Evolutionary conservation across 2,113 vertebrate genomes (phyloP).

Genomic region (Phylloscopus whistleri): DNA sequence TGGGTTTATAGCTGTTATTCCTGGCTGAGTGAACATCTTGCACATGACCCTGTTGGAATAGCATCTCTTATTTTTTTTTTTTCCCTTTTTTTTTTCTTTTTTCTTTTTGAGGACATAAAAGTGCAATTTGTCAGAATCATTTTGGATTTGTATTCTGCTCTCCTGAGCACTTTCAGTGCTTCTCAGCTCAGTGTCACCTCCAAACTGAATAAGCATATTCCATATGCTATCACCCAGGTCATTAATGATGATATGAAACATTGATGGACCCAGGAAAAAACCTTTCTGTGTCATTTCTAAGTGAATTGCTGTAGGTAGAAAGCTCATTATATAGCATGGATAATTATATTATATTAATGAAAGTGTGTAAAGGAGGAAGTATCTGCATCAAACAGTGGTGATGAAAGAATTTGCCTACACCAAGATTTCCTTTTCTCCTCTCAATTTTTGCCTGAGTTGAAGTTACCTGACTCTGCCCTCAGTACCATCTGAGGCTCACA

Average conservation of each 20-base stretch:
- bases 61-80: not conserved
- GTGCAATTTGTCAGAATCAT: not conserved
- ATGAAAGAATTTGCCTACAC: not conserved
- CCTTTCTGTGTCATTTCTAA: not conserved
- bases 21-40: not conserved
- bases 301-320: not conserved
- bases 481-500: not conserved
- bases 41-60: not conserved
- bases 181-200: slow-evolving; percentile 19
- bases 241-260: slow-evolving; percentile 24
- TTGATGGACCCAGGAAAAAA: not conserved
- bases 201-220: not conserved
- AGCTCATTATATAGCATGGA: not conserved
- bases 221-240: not conserved
- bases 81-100: too few species aligned
- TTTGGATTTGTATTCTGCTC: not conserved
- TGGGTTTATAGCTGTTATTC: not conserved
- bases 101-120: not conserved
- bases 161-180: not conserved
- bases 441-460: not conserved
- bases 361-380: not conserved
- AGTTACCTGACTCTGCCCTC: not conserved
- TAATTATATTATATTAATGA: slow-evolving; percentile 15
- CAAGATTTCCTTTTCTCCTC: not conserved
- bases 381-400: not conserved